Conservation (phyloP, 2,888 invertebrate genomes). For the Drosophila anomelani region DNA sequence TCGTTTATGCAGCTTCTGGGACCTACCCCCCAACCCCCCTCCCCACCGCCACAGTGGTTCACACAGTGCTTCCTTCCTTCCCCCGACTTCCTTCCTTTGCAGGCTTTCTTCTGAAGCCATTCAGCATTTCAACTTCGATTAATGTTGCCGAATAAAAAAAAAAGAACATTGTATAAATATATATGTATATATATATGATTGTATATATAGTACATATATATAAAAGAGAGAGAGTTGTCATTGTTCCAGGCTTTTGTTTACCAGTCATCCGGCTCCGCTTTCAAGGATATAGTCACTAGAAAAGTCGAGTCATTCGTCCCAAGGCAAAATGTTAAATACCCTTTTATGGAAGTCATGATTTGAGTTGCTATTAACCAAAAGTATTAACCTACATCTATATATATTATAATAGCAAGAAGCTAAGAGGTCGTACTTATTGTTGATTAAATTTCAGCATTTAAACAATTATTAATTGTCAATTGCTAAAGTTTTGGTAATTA, state of each 20-base stretch:
- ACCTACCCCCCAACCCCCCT: no score
- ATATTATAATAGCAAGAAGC: not conserved
- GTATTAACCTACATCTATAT: not conserved
- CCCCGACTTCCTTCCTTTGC: constrained; percentile 41
- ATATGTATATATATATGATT: constrained; percentile 2
- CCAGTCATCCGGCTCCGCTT: constrained; percentile 50
- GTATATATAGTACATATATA: not conserved
- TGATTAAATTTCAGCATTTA: not conserved
- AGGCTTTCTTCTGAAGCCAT: constrained; percentile 44
- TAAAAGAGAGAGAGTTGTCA: constrained; percentile 4
- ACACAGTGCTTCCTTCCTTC: constrained; percentile 62
- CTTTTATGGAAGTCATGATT: not conserved
- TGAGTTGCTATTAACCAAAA: not conserved
- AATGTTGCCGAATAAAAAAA: constrained; percentile 64
- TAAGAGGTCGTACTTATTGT: not conserved
- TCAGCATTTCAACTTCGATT: constrained; percentile 68
- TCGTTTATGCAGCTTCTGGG: constrained; percentile 49
- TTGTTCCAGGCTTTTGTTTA: constrained; percentile 62
- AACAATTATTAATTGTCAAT: not conserved
- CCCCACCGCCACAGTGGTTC: constrained; percentile 1
- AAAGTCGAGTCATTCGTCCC: constrained; percentile 54
- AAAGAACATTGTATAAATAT: not conserved
- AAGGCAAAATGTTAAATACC: constrained; percentile 3
- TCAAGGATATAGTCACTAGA: constrained; percentile 17
- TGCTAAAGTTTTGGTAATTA: not conserved